A percentile compares a stretch with the other conserved stretches of the same genome.
These are phyloP conservation scores for Drosophila lowei DNA, from an alignment of 1,140 invertebrate species.

Conservation along the genomic window DNA sequence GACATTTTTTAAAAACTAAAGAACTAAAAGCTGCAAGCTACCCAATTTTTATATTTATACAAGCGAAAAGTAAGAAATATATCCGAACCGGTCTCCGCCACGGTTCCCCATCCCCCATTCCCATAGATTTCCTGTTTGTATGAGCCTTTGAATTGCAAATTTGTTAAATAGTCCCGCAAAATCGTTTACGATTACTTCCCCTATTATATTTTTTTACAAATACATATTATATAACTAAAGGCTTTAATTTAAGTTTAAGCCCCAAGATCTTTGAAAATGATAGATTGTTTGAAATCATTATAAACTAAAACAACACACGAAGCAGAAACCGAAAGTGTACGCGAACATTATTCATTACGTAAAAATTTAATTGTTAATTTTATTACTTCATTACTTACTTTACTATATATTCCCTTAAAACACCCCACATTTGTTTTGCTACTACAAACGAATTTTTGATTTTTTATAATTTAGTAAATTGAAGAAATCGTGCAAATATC, in stretches of 20 bases:
- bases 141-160: conserved; percentile 50
- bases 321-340: conserved; percentile 3
- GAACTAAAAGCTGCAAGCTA: conserved; percentile 64
- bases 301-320: conserved; percentile 14
- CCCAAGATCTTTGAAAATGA: conserved; percentile 38
- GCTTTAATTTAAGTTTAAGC: conserved; percentile 66
- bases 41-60: conserved; percentile 72
- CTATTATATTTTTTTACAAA: conserved; percentile 34
- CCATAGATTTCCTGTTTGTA: conserved; percentile 27
- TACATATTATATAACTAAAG: conserved; percentile 43
- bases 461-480: conserved; percentile 69
- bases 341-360: conserved; percentile 17
- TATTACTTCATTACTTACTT: conserved; percentile 15
- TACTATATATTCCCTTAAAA: conserved; percentile 26
- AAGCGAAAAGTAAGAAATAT: conserved; percentile 26
- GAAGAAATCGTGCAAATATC: conserved; percentile 35
- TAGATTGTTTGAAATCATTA: conserved; percentile 26
- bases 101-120: neutral
- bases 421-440: conserved; percentile 34
- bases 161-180: conserved; percentile 32
- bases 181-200: neutral
- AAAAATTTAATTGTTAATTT: conserved; percentile 46
- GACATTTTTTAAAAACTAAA: conserved; percentile 44
- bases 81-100: conserved; percentile 13
- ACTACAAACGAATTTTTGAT: conserved; percentile 22